A percentile compares a stretch with the other conserved stretches of the same genome.
Evolutionary conservation across 2,888 invertebrate genomes (phyloP).

Genomic region (Idaea biselata): DNA sequence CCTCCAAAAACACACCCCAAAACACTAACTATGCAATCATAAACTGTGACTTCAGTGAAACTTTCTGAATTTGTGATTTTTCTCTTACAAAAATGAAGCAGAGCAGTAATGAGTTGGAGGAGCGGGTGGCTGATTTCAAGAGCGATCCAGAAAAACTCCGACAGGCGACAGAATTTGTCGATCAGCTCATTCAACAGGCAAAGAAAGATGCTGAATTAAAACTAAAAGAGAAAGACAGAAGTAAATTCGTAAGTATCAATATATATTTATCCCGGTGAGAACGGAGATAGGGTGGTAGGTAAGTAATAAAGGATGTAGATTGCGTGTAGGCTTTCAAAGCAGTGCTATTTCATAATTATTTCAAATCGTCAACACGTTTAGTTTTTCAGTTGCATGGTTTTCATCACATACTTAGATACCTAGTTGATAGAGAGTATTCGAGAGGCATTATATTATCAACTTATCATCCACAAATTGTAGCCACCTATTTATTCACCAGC

Average conservation of each 20-base stretch:
- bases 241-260: slow-evolving; percentile 79
- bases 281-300: slow-evolving; percentile 77
- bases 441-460: slow-evolving; percentile 27
- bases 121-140: slow-evolving; percentile 80
- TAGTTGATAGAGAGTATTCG: slow-evolving; percentile 22
- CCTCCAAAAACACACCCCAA: slow-evolving; percentile 38
- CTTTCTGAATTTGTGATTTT: slow-evolving; percentile 6
- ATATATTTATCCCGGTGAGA: slow-evolving; percentile 71
- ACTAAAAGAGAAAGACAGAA: slow-evolving; percentile 80
- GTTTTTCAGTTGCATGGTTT: slow-evolving; percentile 41
- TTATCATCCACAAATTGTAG: slow-evolving; percentile 27
- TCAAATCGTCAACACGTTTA: slow-evolving; percentile 19
- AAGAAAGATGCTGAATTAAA: slow-evolving; percentile 81
- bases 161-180: slow-evolving; percentile 80
- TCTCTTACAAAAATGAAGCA: slow-evolving; percentile 57
- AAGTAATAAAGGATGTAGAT: slow-evolving; percentile 70
- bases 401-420: slow-evolving; percentile 22
- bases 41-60: slow-evolving; percentile 30
- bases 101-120: slow-evolving; percentile 65
- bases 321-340: slow-evolving; percentile 66
- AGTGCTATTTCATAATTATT: slow-evolving; percentile 42
- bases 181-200: slow-evolving; percentile 81
- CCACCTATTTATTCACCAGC: slow-evolving; percentile 18
- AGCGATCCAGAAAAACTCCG: slow-evolving; percentile 81
- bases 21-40: slow-evolving; percentile 22